Conservation (phyloP, 1,140 invertebrate species). For the Cecropterus lyciades region DNA sequence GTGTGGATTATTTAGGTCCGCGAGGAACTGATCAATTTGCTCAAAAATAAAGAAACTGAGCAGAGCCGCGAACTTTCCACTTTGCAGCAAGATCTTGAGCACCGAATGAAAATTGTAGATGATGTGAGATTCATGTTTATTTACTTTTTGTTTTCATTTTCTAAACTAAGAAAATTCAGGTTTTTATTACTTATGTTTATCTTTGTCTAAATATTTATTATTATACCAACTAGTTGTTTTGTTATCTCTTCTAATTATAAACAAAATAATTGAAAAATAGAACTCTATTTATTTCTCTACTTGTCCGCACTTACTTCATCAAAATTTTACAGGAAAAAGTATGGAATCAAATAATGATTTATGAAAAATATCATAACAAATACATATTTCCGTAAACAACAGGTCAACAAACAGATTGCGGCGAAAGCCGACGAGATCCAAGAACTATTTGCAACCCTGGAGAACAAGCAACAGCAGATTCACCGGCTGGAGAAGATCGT, state of each 20-base stretch:
- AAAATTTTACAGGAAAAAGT: too few species aligned
- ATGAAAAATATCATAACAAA: neutral
- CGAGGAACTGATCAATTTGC: conserved; percentile 82
- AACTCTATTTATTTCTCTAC: too few species aligned
- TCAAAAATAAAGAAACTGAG: conserved; percentile 79
- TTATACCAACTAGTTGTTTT: too few species aligned
- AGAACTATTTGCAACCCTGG: conserved; percentile 81
- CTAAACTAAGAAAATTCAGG: too few species aligned
- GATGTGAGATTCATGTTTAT: conserved; percentile 69
- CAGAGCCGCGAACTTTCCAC: conserved; percentile 67
- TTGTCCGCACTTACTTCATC: too few species aligned
- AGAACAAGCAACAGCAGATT: conserved; percentile 85
- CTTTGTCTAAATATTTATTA: too few species aligned
- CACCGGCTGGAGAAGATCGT: conserved; percentile 85
- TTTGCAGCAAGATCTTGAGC: conserved; percentile 72
- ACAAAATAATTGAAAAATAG: too few species aligned
- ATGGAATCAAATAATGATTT: too few species aligned
- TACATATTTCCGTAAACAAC: conserved; percentile 7
- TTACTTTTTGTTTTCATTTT: conserved; percentile 38
- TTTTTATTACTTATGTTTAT: too few species aligned
- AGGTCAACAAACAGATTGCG: conserved; percentile 83
- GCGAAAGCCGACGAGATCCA: conserved; percentile 84
- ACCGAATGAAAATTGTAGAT: conserved; percentile 77
- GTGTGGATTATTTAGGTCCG: conserved; percentile 60
- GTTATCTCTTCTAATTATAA: too few species aligned